Base-by-base conservation (phyloP, 2,888 invertebrate species). In the Hirtodrosophila duncani region DNA sequence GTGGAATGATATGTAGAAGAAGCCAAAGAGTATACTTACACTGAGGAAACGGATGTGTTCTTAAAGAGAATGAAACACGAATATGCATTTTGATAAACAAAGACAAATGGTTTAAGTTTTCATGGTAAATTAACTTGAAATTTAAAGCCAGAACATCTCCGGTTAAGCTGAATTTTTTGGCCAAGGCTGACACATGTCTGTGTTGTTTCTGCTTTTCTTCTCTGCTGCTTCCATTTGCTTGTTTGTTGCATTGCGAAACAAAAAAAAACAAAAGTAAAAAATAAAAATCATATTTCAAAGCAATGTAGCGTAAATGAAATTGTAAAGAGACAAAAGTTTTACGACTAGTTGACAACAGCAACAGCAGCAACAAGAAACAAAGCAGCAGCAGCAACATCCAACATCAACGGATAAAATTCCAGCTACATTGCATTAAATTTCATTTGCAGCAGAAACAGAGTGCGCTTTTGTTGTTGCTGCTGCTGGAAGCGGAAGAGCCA, bases 361-460 rank as follows among this genome's bases (percentile, higher is more conserved):
- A 44, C 57, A 30, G n/a, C n/a, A n/a, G n/a, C n/a, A n/a, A n/a
- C n/a, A n/a, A n/a, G n/a, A n/a, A n/a, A 57, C 45, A 38, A 52
- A 37, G 45, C 30, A 20, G 42, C 34, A 29, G 31, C 17, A 31
- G 44, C 50, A 20, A 20, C 18, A 3, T n/a, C 6, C 9, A 18
- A 10, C 16, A 31, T 10, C 10, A 10, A 2, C 10, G 10, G 10
- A 18, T 17, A 34, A 34, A 11, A 18, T 23, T 36, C 53, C 53
- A 50, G 26, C 18, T 41, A 10, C 37, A 51, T 45, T 44, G 17
- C 56, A 59, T 66, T 48, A 52, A 63, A 52, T 66, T 68, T 60
- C 53, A 70, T 70, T 68, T 67, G 59, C 66, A 67, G 67, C 67
- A 55, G n/a, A n/a, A n/a, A n/a, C 53, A 67, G 67, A 58, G 45